Evolutionary conservation across 2,888 invertebrate species (phyloP).

Genomic region (Crematogaster levior): DNA sequence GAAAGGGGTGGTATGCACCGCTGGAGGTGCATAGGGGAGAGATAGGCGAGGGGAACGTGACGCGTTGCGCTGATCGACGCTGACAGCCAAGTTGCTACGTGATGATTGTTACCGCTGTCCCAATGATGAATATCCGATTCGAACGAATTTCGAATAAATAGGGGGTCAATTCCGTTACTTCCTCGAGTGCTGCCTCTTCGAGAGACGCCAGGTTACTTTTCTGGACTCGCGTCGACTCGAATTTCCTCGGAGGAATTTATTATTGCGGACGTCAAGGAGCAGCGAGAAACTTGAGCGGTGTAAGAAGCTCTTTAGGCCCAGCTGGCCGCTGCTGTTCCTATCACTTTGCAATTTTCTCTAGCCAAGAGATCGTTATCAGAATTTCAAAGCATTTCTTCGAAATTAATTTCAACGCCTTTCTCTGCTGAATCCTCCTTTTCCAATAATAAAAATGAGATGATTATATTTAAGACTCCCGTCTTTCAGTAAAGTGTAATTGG

Average conservation of each 20-base stretch:
- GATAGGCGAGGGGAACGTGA: slow-evolving; percentile 59
- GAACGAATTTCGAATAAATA: slow-evolving; percentile 8
- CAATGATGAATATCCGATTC: slow-evolving; percentile 14
- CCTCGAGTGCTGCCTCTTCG: neutral
- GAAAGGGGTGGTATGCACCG: slow-evolving; percentile 34
- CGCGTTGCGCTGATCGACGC: slow-evolving; percentile 37
- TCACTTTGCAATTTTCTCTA: neutral
- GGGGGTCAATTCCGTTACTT: neutral
- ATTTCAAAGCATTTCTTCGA: neutral
- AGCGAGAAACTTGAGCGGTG: neutral
- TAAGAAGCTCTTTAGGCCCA: neutral
- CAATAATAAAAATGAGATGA: neutral
- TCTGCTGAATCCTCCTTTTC: neutral
- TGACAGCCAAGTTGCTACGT: slow-evolving; percentile 14
- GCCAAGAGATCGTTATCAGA: neutral
- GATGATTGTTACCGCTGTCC: slow-evolving; percentile 28
- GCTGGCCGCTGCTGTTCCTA: neutral
- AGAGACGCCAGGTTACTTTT: neutral
- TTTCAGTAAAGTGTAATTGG: neutral
- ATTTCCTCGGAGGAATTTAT: slow-evolving; percentile 24
- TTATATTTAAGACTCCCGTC: neutral
- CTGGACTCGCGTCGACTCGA: neutral
- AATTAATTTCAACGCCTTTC: neutral
- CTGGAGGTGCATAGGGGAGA: slow-evolving; percentile 16
- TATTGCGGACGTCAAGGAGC: slow-evolving; percentile 1